Conservation (phyloP, 1,140 invertebrate genomes). For the Cyrtorhinus lividipennis region DNA sequence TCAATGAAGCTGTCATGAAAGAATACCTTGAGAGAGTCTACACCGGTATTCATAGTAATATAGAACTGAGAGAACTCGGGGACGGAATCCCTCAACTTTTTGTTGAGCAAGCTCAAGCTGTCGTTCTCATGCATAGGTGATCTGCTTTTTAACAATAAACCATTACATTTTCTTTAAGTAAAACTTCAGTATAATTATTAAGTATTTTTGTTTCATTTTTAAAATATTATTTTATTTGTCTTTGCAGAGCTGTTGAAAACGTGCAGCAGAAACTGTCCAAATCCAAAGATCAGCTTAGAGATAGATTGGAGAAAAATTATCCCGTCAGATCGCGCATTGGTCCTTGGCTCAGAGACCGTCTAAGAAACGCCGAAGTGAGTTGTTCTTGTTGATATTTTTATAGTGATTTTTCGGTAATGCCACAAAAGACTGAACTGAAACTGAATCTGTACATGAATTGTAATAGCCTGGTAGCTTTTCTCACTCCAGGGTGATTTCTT, state of each 20-base stretch:
- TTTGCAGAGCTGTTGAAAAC: conserved; percentile 52
- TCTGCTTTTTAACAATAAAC: background rate
- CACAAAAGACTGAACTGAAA: too few species aligned
- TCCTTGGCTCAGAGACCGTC: conserved; percentile 58
- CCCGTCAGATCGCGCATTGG: conserved; percentile 61
- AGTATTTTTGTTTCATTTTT: conserved; percentile 13
- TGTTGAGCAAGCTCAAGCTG: conserved; percentile 74
- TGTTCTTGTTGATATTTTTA: too few species aligned
- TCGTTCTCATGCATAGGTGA: conserved; percentile 67
- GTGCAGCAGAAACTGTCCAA: conserved; percentile 53
- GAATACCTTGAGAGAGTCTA: conserved; percentile 81
- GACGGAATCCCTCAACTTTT: conserved; percentile 62
- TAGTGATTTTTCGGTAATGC: too few species aligned
- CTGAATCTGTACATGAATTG: too few species aligned
- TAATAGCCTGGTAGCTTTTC: too few species aligned
- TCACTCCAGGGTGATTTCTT: too few species aligned
- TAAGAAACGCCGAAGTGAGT: conserved; percentile 46
- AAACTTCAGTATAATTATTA: conserved; percentile 7
- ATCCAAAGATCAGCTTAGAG: conserved; percentile 44
- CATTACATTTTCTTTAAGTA: background rate
- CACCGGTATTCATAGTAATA: conserved; percentile 55
- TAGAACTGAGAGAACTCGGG: conserved; percentile 57
- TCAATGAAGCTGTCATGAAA: conserved; percentile 74
- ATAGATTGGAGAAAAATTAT: conserved; percentile 47
- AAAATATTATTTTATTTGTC: too few species aligned